phyloP scores from a whole-genome alignment of 2,797 vertebrate species.

The Macropodus opercularis region DNA sequence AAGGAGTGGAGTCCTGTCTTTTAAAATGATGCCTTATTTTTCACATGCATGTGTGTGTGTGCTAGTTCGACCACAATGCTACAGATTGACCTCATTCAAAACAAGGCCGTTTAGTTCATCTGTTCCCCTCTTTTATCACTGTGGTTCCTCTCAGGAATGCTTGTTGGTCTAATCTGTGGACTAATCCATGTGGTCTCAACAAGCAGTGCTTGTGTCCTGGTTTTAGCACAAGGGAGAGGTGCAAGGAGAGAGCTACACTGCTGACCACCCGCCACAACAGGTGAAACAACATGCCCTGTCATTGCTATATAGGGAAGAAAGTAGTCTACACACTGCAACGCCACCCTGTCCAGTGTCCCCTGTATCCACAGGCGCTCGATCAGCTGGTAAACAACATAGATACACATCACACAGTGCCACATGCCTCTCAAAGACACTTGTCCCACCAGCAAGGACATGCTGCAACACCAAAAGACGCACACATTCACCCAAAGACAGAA shows the following conservation, averaged over 20 bases:
- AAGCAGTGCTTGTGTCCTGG: slow-evolving; percentile 79
- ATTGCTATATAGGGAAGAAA: slow-evolving; percentile 88
- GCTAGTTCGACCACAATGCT: neutral
- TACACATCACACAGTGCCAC: slow-evolving; percentile 51
- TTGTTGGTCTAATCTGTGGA: slow-evolving; percentile 66
- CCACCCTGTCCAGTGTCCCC: slow-evolving; percentile 57
- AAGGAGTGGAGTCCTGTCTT: neutral
- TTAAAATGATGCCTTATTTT: neutral
- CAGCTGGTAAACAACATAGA: slow-evolving; percentile 79
- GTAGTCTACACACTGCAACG: slow-evolving; percentile 60
- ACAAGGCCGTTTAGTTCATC: slow-evolving; percentile 19
- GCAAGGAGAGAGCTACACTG: slow-evolving; percentile 61
- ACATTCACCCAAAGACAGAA: slow-evolving; percentile 22
- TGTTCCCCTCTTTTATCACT: slow-evolving; percentile 38
- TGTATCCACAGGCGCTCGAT: slow-evolving; percentile 39
- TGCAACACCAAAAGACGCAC: slow-evolving; percentile 26
- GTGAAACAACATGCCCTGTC: slow-evolving; percentile 83
- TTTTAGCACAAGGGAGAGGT: slow-evolving; percentile 72
- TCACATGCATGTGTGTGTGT: neutral
- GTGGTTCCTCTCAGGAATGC: slow-evolving; percentile 47
- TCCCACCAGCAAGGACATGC: slow-evolving; percentile 60
- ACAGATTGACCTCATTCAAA: slow-evolving; percentile 18
- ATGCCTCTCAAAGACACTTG: slow-evolving; percentile 61
- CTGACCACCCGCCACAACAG: slow-evolving; percentile 75
- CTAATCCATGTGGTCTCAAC: slow-evolving; percentile 76